Evolutionary conservation across 2,797 vertebrate species (phyloP).

Genomic region (Cynodonichthys magdalenae): DNA sequence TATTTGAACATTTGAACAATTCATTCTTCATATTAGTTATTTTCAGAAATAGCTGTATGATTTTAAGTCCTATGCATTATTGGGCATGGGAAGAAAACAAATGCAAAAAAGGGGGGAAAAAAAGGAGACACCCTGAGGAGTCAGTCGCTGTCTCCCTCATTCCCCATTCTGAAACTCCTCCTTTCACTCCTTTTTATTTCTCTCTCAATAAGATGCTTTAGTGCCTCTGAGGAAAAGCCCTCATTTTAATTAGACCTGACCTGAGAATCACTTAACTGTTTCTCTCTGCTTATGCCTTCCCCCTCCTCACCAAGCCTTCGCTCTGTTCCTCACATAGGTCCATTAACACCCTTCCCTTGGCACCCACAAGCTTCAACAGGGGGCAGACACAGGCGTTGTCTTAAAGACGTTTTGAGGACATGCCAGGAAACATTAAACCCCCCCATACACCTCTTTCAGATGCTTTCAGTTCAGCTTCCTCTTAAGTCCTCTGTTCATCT

Average conservation of each 20-base stretch:
- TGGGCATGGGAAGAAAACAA: constrained; percentile 58
- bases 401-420: constrained; percentile 81
- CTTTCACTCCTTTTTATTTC: constrained; percentile 67
- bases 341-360: constrained; percentile 83
- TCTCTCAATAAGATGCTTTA: constrained; percentile 71
- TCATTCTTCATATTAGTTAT: constrained; percentile 36
- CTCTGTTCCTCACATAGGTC: constrained; percentile 80
- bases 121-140: constrained; percentile 50
- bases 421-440: constrained; percentile 79
- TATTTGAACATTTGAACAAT: constrained; percentile 45
- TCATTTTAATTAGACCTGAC: constrained; percentile 84
- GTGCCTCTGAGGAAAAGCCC: constrained; percentile 79
- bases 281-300: constrained; percentile 62
- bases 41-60: constrained; percentile 39
- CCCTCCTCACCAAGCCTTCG: constrained; percentile 63
- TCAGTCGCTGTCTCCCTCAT: constrained; percentile 56
- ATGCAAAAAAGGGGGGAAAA: constrained; percentile 34
- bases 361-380: constrained; percentile 77
- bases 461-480: constrained; percentile 52
- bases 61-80: constrained; percentile 41
- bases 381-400: constrained; percentile 70
- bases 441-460: constrained; percentile 66
- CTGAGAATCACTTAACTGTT: constrained; percentile 83
- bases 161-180: constrained; percentile 62
- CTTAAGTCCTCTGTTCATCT: constrained; percentile 32